Evolutionary conservation across 2,888 invertebrate genomes (phyloP), one percentile per base, ranked within the genome.

Genomic region (Patella depressa): DNA sequence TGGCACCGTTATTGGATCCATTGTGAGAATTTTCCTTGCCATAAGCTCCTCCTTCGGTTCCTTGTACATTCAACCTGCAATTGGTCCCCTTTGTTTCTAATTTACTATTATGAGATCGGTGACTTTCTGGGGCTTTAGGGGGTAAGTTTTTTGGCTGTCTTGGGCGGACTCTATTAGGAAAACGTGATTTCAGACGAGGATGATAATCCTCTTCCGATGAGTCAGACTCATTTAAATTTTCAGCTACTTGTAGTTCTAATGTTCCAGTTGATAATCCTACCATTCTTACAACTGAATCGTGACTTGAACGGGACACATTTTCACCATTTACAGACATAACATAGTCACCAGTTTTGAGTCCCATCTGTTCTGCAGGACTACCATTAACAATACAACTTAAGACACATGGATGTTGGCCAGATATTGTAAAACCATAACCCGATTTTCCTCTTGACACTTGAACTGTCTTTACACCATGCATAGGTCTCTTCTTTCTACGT

Each of bases 361-460:
- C 98, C 53, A 97, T 97, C 80, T 94, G 94, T 88, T 97, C 97
- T 0, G 98, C 98, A 3, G 98, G 97, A 79, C 96, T 96, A 85
- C 96, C 96, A 72, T 94, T 93, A 1, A 97, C 97, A 86, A 98
- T 98, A 87, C 97, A 97, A 75, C 97, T 97, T 78, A 98, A 94
- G 82, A 98, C 96, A 91, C 98, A 98, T 0, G 98, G 98, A 89
- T 97, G 95, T 91, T 98, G 98, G 3, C 98, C 98, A 2, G 98
- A 97, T 89, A 98, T 98, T 34, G 98, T 98, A 90, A 98, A 98
- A n/a, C 98, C 98, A 91, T 97, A 98, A 12, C 98, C 98, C 87
- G 96, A 96, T 80, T 94, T 94, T 3, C 98, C 97, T 82, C 98
- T 93, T 12, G 94, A 94, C 70, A 98, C 95, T 88, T 98, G 96